These are phyloP conservation scores for Drosophila neocordata DNA, from an alignment of 1,140 invertebrate species.

Conservation along the genomic window DNA sequence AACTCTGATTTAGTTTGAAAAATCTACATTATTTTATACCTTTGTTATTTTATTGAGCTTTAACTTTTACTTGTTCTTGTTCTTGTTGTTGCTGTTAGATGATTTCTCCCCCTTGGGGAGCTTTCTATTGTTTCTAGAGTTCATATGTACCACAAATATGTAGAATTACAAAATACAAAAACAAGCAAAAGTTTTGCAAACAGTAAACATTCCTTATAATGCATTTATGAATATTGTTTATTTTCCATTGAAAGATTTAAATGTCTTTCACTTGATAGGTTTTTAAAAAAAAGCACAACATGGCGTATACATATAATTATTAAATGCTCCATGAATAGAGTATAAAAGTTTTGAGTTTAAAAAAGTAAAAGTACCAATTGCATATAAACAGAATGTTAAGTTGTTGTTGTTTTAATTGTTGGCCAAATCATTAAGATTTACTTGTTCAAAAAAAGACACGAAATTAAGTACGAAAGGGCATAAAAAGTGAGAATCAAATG, in stretches of 20 bases:
- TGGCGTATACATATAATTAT: slow-evolving; percentile 78
- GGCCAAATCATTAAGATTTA: slow-evolving; percentile 50
- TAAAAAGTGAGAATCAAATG: slow-evolving; percentile 8
- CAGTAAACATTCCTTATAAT: slow-evolving; percentile 16
- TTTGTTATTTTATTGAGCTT: no score
- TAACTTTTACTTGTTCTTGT: no score
- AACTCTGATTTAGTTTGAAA: no score
- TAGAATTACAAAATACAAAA: no score
- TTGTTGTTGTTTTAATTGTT: no score
- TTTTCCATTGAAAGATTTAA: slow-evolving; percentile 31
- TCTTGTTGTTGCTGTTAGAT: no score
- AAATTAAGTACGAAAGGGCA: slow-evolving; percentile 32
- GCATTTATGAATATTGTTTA: slow-evolving; percentile 25
- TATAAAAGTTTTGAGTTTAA: slow-evolving; percentile 29
- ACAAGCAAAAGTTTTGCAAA: not conserved
- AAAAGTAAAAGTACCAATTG: no score
- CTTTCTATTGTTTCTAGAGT: no score
- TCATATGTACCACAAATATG: no score
- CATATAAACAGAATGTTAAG: no score
- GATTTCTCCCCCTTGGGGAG: no score
- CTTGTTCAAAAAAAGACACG: slow-evolving; percentile 31
- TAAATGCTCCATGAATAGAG: slow-evolving; percentile 69
- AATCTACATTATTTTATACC: no score
- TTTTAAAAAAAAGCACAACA: slow-evolving; percentile 69
- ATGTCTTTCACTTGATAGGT: slow-evolving; percentile 66